Conservation (phyloP, 1,140 invertebrate genomes). For the Pectinophora gossypiella region DNA sequence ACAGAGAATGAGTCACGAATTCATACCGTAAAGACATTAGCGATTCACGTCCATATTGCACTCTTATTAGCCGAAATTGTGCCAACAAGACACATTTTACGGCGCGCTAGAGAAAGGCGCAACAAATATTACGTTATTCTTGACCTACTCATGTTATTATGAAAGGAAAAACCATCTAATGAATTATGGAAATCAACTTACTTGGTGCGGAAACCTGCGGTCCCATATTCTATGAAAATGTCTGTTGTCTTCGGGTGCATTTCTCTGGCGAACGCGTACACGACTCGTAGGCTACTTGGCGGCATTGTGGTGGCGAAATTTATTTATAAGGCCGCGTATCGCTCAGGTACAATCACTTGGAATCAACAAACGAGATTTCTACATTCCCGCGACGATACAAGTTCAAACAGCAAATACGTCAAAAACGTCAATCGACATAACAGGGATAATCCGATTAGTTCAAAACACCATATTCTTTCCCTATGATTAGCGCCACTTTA, state of each 20-base stretch:
- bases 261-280: slow-evolving; percentile 84
- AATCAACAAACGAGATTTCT: slow-evolving; percentile 68
- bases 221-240: slow-evolving; percentile 80
- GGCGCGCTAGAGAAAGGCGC: slow-evolving; percentile 24
- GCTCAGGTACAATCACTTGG: slow-evolving; percentile 64
- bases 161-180: slow-evolving; percentile 15
- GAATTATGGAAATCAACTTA: slow-evolving; percentile 59
- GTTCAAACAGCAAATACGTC: slow-evolving; percentile 28
- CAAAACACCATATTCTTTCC: background rate
- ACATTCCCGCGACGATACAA: slow-evolving; percentile 62
- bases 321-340: slow-evolving; percentile 65
- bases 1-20: slow-evolving; percentile 52
- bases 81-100: slow-evolving; percentile 53
- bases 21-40: background rate
- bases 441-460: slow-evolving; percentile 9
- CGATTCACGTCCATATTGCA: background rate
- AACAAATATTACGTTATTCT: slow-evolving; percentile 9
- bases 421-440: slow-evolving; percentile 32
- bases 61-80: no score
- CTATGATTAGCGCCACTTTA: background rate
- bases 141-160: background rate
- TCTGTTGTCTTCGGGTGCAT: slow-evolving; percentile 82
- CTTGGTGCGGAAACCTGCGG: slow-evolving; percentile 83
- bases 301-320: slow-evolving; percentile 64
- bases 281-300: slow-evolving; percentile 75